phyloP scores from a whole-genome alignment of 2,797 vertebrate genomes.

The Phrynocephalus forsythii region DNA sequence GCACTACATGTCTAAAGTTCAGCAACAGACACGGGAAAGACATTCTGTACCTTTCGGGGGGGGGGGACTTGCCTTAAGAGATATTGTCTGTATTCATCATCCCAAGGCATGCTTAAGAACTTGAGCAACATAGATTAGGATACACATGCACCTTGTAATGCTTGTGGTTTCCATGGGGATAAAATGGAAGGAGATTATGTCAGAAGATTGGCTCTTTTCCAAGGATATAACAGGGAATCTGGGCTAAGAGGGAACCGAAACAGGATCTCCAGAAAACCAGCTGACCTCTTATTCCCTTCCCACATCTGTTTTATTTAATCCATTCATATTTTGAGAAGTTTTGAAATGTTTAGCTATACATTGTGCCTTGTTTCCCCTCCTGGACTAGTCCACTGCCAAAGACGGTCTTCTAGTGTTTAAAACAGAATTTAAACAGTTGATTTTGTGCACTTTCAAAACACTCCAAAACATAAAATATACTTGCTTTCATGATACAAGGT shows the following conservation, averaged over 20 bases:
- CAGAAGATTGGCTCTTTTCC: background rate
- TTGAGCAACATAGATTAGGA: background rate
- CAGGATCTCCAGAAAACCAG: constrained; percentile 23
- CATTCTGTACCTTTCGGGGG: background rate
- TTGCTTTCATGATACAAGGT: constrained; percentile 1
- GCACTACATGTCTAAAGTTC: background rate
- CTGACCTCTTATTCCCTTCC: constrained; percentile 20
- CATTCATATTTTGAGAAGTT: constrained; percentile 26
- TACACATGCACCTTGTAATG: background rate
- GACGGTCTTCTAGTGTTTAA: constrained; percentile 19
- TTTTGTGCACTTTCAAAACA: background rate
- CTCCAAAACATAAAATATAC: constrained; percentile 3
- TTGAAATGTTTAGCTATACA: constrained; percentile 36
- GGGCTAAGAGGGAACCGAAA: constrained; percentile 19
- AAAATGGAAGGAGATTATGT: constrained; percentile 18
- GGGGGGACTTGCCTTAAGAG: background rate
- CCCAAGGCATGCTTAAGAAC: background rate
- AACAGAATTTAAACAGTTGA: constrained; percentile 15
- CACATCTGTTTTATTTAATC: constrained; percentile 44
- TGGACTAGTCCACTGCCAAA: constrained; percentile 2
- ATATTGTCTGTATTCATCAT: background rate
- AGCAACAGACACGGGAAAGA: background rate
- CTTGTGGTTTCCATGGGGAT: constrained; percentile 10
- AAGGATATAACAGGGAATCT: constrained; percentile 12
- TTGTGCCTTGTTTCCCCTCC: constrained; percentile 9